Percentiles rank a stretch among this genome's conserved stretches.
Evolutionary conservation across 1,140 invertebrate genomes (phyloP).

Genomic region (Eubasilissa regina): DNA sequence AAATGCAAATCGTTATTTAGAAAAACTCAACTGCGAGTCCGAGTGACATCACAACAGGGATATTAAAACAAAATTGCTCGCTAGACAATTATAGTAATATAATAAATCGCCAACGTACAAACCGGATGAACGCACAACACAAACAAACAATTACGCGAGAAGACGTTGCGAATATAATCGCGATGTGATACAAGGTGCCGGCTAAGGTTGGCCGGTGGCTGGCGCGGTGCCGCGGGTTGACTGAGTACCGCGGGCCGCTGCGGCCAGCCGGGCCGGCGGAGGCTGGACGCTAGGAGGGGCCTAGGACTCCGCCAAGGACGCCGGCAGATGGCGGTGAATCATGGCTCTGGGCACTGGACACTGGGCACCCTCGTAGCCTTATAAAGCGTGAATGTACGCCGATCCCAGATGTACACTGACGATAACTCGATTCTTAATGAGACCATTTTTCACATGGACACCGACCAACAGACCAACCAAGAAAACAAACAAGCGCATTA

Average conservation of each 20-base stretch:
- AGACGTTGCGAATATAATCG: conserved; percentile 10
- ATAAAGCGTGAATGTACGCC: too few relatives aligned
- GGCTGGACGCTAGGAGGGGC: neutral
- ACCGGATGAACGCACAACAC: neutral
- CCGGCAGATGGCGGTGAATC: conserved; percentile 10
- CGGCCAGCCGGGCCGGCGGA: neutral
- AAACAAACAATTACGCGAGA: neutral
- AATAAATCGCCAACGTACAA: neutral
- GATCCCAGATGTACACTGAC: too few relatives aligned
- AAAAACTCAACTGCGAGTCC: too few relatives aligned
- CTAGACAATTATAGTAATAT: too few relatives aligned
- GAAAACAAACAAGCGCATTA: too few relatives aligned
- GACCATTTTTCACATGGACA: too few relatives aligned
- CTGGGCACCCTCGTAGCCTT: too few relatives aligned
- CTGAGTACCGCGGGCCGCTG: conserved; percentile 9
- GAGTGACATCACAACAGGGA: too few relatives aligned
- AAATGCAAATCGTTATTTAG: too few relatives aligned
- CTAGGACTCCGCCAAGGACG: neutral
- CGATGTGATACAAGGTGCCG: neutral
- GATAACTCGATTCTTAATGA: too few relatives aligned
- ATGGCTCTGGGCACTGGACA: conserved; percentile 2
- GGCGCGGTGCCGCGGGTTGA: neutral
- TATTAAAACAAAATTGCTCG: too few relatives aligned
- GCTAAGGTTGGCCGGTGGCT: conserved; percentile 1
- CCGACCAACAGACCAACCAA: too few relatives aligned